These are phyloP conservation scores for Mus musculus DNA, from an alignment of 2,113 vertebrate genomes.

Conservation along the genomic window DNA sequence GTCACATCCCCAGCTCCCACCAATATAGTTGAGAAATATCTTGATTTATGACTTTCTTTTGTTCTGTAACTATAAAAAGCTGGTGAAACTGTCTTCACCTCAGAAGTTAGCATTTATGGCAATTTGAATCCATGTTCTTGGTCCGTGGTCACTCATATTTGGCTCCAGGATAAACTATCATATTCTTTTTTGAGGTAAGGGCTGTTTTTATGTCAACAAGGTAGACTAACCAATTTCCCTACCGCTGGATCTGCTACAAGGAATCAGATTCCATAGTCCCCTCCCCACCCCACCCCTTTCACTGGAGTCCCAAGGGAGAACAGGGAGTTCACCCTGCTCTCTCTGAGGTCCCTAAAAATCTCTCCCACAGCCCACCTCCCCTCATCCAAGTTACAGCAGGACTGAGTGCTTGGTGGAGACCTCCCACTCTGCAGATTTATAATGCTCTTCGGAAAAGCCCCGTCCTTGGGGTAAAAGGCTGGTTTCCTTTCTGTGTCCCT, in stretches of 20 bases:
- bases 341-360: background rate
- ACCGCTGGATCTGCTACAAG: background rate
- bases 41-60: background rate
- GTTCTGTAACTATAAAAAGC: background rate
- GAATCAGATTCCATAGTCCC: background rate
- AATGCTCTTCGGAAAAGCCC: conserved; percentile 10
- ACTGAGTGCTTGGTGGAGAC: background rate
- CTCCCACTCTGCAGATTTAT: conserved; percentile 4
- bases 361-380: background rate
- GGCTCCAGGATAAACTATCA: background rate
- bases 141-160: background rate
- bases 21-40: background rate
- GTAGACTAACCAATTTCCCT: background rate
- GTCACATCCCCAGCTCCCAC: background rate
- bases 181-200: background rate
- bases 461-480: conserved; percentile 7
- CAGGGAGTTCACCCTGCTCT: background rate
- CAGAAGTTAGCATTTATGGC: too few relatives aligned
- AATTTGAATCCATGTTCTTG: background rate
- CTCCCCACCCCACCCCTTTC: too few relatives aligned
- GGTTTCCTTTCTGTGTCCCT: conserved; percentile 40
- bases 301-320: background rate
- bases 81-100: background rate
- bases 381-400: background rate
- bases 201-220: background rate